These are phyloP conservation scores for Morelia viridis DNA, from an alignment of 2,797 vertebrate genomes.

Conservation along the genomic window DNA sequence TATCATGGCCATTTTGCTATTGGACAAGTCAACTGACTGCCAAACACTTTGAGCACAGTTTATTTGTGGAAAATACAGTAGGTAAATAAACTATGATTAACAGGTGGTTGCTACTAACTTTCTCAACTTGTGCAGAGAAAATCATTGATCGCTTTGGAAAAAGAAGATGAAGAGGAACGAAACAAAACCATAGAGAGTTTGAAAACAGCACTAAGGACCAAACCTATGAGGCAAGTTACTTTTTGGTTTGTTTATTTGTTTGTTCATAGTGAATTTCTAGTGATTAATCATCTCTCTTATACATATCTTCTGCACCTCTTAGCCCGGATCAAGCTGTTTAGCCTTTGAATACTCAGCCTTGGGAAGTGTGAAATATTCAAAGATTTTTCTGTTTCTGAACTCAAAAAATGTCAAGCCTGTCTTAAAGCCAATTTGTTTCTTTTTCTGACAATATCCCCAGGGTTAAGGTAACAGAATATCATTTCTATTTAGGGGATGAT, in stretches of 20 bases:
- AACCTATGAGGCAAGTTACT: constrained; percentile 90
- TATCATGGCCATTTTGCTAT: background rate
- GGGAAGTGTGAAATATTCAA: background rate
- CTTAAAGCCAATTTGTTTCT: background rate
- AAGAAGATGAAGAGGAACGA: constrained; percentile 95
- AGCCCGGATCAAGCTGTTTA: background rate
- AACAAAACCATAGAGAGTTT: constrained; percentile 98
- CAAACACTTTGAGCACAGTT: background rate
- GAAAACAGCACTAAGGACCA: constrained; percentile 95
- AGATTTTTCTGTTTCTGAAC: background rate
- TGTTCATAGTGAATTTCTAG: background rate
- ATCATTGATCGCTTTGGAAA: constrained; percentile 91
- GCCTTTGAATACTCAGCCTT: background rate
- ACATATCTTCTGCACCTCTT: background rate
- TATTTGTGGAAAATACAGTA: background rate
- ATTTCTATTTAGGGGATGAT: background rate
- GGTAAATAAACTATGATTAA: background rate
- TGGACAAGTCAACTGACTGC: background rate
- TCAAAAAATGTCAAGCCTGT: background rate
- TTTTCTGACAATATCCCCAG: background rate
- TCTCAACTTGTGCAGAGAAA: constrained; percentile 81
- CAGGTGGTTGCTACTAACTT: background rate
- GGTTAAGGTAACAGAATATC: background rate
- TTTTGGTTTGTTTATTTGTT: background rate
- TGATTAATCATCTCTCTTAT: background rate